Conservation (phyloP, 2,797 vertebrate species). For the Orestias chungarensis region DNA sequence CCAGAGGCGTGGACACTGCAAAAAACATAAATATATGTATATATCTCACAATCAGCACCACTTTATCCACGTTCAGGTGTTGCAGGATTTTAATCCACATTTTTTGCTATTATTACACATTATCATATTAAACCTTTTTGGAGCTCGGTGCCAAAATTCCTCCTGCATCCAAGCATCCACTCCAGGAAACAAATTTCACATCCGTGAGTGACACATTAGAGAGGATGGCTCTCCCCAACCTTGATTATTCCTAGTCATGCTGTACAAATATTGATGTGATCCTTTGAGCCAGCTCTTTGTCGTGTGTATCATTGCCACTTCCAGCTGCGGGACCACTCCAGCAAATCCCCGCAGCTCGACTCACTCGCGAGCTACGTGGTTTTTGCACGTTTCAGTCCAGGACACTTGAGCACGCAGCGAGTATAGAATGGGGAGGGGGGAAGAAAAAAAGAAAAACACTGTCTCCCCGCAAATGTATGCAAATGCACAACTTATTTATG, state of each 20-base stretch:
- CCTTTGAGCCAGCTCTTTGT: slow-evolving; percentile 89
- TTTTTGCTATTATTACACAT: slow-evolving; percentile 51
- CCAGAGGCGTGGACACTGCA: slow-evolving; percentile 95
- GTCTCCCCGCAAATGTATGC: slow-evolving; percentile 74
- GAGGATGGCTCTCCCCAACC: slow-evolving; percentile 83
- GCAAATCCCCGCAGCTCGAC: slow-evolving; percentile 88
- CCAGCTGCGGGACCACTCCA: slow-evolving; percentile 83
- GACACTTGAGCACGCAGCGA: slow-evolving; percentile 82
- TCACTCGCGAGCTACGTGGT: slow-evolving; percentile 85
- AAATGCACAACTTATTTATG: no score
- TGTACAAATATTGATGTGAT: slow-evolving; percentile 99
- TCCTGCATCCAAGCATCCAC: slow-evolving; percentile 81
- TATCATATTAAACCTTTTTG: slow-evolving; percentile 68
- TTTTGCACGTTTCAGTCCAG: slow-evolving; percentile 73
- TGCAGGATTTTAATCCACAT: slow-evolving; percentile 5
- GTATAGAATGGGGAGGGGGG: slow-evolving; percentile 50
- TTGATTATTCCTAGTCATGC: slow-evolving; percentile 99
- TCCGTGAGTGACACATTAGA: slow-evolving; percentile 90
- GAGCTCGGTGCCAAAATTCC: slow-evolving; percentile 83
- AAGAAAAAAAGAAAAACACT: no score
- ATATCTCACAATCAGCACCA: slow-evolving; percentile 15
- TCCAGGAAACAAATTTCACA: slow-evolving; percentile 87
- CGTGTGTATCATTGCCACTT: slow-evolving; percentile 87
- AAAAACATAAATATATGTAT: slow-evolving; percentile 8
- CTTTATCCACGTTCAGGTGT: not conserved